Evolutionary conservation across 2,797 vertebrate species (phyloP), one percentile per base, ranked within the genome.

Genomic region (Euthynnus affinis): DNA sequence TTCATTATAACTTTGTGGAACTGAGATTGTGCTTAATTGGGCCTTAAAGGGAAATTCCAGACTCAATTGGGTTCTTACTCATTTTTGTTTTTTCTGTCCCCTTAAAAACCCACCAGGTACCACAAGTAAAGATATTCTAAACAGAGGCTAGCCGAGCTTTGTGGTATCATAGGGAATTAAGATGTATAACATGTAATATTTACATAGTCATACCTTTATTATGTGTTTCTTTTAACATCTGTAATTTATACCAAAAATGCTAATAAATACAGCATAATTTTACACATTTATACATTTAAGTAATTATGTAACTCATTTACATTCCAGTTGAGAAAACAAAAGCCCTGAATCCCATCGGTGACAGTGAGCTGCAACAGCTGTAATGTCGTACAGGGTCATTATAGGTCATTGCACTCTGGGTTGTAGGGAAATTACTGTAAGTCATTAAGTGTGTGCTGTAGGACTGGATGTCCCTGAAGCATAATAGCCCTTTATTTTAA

Each of bases 21-120:
- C 64, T 76, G 29, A 80, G 55, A 76, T 48, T 57, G 25, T 62
- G 52, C n/a, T 57, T 84, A 87, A 90, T 87, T 90, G 75, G 86
- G 63, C 78, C 84, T 81, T 87, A 34, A 78, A 86, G 84, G 55
- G 51, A 83, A 67, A 66, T 61, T 48, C 17, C 44, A 37, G 37
- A 69, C 60, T 51, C 56, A 78, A 42, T 14, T 42, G 12, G 40
- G 12, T 42, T 14, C 29, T 53, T 44, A 27, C 18, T 62, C n/a
- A 53, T 65, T 74, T 74, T 37, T 78, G 20, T 17, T n/a, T 67
- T 53, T 14, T 7, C 77, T 55, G 40, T 58, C 32, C 32, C 25
- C 23, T 74, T 37, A 15, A 65, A 75, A 71, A 46, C 58, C 5
- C 42, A 74, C n/a, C 29, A 73, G 58, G 64, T 62, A 48, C 5